phyloP scores from a whole-genome alignment of 2,113 vertebrate species.

The Erythrocercus mccallii region DNA sequence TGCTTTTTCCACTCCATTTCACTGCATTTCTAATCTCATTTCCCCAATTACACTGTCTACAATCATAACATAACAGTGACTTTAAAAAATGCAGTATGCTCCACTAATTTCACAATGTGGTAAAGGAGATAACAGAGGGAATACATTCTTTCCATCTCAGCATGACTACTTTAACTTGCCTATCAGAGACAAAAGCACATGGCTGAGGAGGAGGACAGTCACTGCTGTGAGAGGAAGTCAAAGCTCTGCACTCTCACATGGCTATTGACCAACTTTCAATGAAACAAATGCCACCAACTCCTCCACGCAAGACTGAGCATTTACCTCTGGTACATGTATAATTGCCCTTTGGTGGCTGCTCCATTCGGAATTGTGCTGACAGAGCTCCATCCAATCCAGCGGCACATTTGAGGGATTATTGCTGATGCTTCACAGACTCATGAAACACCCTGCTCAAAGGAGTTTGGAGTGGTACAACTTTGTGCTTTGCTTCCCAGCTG shows the following conservation, averaged over 20 bases:
- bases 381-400: background rate
- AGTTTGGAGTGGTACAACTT: background rate
- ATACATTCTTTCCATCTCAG: constrained; percentile 44
- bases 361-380: background rate
- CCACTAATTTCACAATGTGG: constrained; percentile 64
- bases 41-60: constrained; percentile 55
- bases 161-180: background rate
- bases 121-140: constrained; percentile 56
- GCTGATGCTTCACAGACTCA: background rate
- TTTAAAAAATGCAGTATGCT: constrained; percentile 61
- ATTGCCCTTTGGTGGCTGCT: background rate
- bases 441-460: background rate
- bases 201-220: background rate
- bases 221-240: background rate
- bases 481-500: background rate
- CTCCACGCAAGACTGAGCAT: fast-evolving
- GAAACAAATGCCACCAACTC: background rate
- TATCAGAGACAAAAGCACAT: background rate
- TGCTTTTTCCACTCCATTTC: constrained; percentile 66
- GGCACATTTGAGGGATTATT: background rate
- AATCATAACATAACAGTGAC: constrained; percentile 48
- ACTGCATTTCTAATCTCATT: constrained; percentile 67
- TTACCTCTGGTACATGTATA: background rate
- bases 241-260: background rate
- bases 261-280: background rate